Conservation (phyloP, 1,140 invertebrate genomes). For the Scylla paramamosain region DNA sequence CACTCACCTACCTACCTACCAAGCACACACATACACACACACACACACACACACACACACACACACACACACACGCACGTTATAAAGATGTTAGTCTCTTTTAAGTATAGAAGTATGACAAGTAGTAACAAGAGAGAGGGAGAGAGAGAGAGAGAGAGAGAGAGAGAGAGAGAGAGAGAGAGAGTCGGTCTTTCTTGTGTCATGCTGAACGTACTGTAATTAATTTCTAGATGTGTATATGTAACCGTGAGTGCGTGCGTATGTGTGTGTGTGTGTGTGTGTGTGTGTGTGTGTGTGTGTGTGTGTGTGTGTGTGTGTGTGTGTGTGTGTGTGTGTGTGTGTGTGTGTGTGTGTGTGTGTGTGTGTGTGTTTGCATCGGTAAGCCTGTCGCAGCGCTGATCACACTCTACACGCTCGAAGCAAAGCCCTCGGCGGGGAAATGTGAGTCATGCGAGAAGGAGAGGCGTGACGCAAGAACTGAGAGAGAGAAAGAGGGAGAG, state of each 20-base stretch:
- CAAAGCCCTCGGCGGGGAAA: background rate
- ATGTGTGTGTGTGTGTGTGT: constrained; percentile 54
- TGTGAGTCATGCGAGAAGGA: background rate
- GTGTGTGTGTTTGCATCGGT: background rate
- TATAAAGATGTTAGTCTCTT: too few relatives aligned
- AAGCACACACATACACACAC: too few relatives aligned
- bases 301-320: constrained; percentile 60
- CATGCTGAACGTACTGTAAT: too few relatives aligned
- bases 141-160: too few relatives aligned
- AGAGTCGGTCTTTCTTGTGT: too few relatives aligned
- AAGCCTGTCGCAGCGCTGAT: background rate
- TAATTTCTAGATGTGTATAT: background rate
- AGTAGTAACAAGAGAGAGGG: too few relatives aligned
- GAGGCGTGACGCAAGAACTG: background rate
- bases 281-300: constrained; percentile 59
- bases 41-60: too few relatives aligned
- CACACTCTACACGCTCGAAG: background rate
- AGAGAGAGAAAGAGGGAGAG: background rate
- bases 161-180: too few relatives aligned
- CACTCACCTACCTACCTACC: too few relatives aligned
- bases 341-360: constrained; percentile 56
- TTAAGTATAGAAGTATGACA: too few relatives aligned
- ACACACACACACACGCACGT: too few relatives aligned
- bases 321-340: constrained; percentile 45
- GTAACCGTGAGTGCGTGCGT: constrained; percentile 27